Evolutionary conservation across 2,113 vertebrate genomes (phyloP), one percentile per base, ranked within the genome.

Genomic region (Sapayoa aenigma): DNA sequence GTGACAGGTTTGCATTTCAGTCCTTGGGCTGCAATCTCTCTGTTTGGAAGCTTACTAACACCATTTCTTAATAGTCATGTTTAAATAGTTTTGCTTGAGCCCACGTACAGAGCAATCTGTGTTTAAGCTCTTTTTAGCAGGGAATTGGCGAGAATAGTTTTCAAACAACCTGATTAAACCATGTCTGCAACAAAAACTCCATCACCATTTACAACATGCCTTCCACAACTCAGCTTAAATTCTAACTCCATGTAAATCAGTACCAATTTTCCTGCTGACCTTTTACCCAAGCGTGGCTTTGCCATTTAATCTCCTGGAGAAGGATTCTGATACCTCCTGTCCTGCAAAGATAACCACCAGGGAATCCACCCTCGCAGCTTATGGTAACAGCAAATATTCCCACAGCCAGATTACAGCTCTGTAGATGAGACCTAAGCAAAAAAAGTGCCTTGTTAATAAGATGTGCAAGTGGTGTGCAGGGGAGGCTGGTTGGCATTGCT

Each of bases 41-140:
- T 67, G 46, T 24, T 30, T 5, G 12, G 46, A 76, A 89, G 23
- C 35, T 91, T 47, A 46, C 20, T 50, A 87, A 71, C 14, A 56
- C 35, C 25, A 27, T 72, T 89, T 94, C 65, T 62, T 75, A 87
- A 56, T 12, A 79, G 42, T 15, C 42, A 71, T 16, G 25, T 86
- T 86, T 67, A 73, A 90, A 91, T 12, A 89, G 47, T 72, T 90
- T 81, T 75, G 30, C 39, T 59, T 62, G 69, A 87, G 56, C 65
- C n/a, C 2, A 3, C 42, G 63, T 62, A 56, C 27, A 90, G 65
- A 86, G 33, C 55, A 77, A 81, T 67, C 68, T 88, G 46, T 56
- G 35, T 33, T 50, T 39, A 83, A 71, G 31, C 19, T 12, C 62
- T 79, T 93, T 82, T 27, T 69, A 89, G 56, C 25, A 58, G 46